Base-by-base conservation (phyloP, 2,113 vertebrate species). In the Leuciscus idus region DNA sequence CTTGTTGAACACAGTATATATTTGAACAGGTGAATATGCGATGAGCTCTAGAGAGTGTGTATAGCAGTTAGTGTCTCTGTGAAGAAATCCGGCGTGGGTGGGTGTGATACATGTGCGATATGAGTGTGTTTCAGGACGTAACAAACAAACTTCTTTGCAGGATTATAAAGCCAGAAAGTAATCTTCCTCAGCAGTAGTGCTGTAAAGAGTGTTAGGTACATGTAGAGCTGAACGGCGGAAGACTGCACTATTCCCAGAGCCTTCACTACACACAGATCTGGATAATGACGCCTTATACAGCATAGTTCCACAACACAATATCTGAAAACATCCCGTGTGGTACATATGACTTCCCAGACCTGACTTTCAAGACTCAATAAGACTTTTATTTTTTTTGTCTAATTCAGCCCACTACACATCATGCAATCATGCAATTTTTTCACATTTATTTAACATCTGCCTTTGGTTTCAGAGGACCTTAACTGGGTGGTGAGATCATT, bases 11-110 rank as follows among this genome's bases (percentile, higher is more conserved):
- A 61, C 23, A 64, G 59, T 28, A 26, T 13, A 64, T 28, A 13
- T 12, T 13, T 64, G 61, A 5, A 28, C 10, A 28, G n/a, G 61
- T 28, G 26, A 28, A 64, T 64, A 64, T 64, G 13, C 55, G 55
- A 21, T 57, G 21, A 64, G 61, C 12, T 64, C 26, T 64, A 7
- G 15, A 33, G 1, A 15, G 30, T 68, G 30, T 68, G 30, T 30
- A 9, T 68, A 68, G 30, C 64, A 33, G 64, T 19, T 19, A 66
- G 33, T 13, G 70, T 64, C n/a, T 66, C 70, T n/a, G 84, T 72
- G 70, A 74, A 73, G 11, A 43, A 2, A n/a, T 66, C 64, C 13
- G 2, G n/a, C 1, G 26, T 28, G 26, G 61, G 61, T 26, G 12
- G 26, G 62, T 15, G 62, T 64, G 62, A 64, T 64, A 13, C 12